These are phyloP conservation scores for Crepidodera aurea DNA, from an alignment of 2,888 invertebrate genomes.

Conservation along the genomic window DNA sequence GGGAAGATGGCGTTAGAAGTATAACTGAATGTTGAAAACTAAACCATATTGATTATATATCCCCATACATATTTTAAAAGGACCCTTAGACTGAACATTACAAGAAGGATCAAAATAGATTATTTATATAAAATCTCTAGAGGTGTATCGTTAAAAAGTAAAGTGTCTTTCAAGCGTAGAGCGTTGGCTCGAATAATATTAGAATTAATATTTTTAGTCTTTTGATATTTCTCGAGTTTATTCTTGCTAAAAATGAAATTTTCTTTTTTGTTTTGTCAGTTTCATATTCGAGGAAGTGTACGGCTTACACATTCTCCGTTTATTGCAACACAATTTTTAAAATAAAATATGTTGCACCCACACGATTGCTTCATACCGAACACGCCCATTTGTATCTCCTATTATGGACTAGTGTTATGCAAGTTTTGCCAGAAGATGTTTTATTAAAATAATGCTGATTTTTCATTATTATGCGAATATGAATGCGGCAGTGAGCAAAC, in stretches of 20 bases:
- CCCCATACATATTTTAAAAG: constrained; percentile 24
- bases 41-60: constrained; percentile 28
- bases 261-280: background rate
- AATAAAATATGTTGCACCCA: constrained; percentile 16
- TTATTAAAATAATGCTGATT: constrained; percentile 1
- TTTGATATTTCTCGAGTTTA: background rate
- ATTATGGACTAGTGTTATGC: constrained; percentile 17
- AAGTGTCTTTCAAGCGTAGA: background rate
- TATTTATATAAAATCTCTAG: constrained; percentile 10
- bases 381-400: constrained; percentile 26
- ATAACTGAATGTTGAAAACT: constrained; percentile 2
- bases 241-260: background rate
- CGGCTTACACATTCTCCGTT: background rate
- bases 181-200: background rate
- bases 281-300: constrained; percentile 3
- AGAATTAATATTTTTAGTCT: constrained; percentile 1
- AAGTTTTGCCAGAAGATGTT: constrained; percentile 22
- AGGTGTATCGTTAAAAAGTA: constrained; percentile 9
- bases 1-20: constrained; percentile 11
- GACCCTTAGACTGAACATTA: constrained; percentile 12
- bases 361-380: constrained; percentile 9
- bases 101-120: constrained; percentile 22
- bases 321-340: constrained; percentile 15
- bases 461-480: background rate
- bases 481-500: background rate